phyloP scores from a whole-genome alignment of 2,888 invertebrate species.

The Hemicrepidius hirtus region DNA sequence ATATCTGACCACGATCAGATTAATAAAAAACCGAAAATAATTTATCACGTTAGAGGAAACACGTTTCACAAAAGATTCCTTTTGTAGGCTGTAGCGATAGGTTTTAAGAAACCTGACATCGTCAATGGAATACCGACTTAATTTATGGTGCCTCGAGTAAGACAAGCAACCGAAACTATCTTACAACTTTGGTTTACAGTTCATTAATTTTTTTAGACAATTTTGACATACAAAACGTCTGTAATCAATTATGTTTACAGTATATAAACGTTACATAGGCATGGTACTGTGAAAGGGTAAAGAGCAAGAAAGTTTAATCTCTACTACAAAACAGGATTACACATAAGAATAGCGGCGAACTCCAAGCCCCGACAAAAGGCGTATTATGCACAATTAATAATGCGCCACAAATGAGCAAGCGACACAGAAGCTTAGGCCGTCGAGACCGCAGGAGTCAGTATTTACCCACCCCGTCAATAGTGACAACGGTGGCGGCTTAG shows the following conservation, averaged over 20 bases:
- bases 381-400: slow-evolving; percentile 35
- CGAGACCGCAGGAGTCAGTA: slow-evolving; percentile 30
- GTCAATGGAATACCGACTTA: slow-evolving; percentile 10
- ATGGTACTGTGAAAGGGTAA: slow-evolving; percentile 21
- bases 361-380: slow-evolving; percentile 26
- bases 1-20: neutral
- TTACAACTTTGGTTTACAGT: slow-evolving; percentile 27
- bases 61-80: neutral
- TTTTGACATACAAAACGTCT: slow-evolving; percentile 20
- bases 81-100: slow-evolving; percentile 14
- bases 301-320: slow-evolving; percentile 28
- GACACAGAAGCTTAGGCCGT: slow-evolving; percentile 24
- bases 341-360: slow-evolving; percentile 23
- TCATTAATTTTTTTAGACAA: slow-evolving; percentile 29
- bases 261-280: slow-evolving; percentile 21
- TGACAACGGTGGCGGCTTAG: slow-evolving; percentile 27
- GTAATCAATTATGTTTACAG: slow-evolving; percentile 30
- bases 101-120: slow-evolving; percentile 19
- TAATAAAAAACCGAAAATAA: slow-evolving; percentile 14
- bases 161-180: slow-evolving; percentile 24
- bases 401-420: slow-evolving; percentile 32
- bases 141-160: slow-evolving; percentile 20
- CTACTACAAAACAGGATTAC: slow-evolving; percentile 25
- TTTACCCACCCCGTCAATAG: slow-evolving; percentile 31
- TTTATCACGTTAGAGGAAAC: slow-evolving; percentile 7